Conservation (phyloP, 2,113 vertebrate species). For the Tenrec ecaudatus region DNA sequence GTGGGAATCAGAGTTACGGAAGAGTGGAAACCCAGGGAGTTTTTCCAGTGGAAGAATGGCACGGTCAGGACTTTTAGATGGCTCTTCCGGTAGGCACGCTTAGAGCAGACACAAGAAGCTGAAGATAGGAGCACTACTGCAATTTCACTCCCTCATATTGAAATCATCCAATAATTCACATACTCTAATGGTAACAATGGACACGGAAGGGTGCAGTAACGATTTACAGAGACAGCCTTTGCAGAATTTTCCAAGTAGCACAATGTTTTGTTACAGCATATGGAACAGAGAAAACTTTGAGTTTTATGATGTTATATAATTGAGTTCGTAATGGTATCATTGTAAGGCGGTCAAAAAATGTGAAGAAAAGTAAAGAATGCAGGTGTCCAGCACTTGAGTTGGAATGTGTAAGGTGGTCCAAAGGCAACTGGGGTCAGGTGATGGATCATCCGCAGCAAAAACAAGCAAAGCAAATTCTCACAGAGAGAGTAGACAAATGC, state of each 20-base stretch:
- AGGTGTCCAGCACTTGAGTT: neutral
- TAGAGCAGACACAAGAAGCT: neutral
- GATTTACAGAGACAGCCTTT: neutral
- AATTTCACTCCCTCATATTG: neutral
- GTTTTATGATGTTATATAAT: neutral
- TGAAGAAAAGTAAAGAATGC: conserved; percentile 24
- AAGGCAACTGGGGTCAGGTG: neutral
- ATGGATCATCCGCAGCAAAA: neutral
- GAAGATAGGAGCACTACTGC: neutral
- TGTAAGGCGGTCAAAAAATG: neutral
- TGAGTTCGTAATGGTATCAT: neutral
- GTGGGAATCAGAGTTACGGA: neutral
- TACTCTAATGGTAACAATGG: neutral
- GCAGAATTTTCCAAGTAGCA: conserved; percentile 1
- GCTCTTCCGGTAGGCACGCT: neutral
- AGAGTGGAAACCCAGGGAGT: neutral
- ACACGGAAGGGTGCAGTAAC: neutral
- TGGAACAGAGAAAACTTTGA: conserved; percentile 5
- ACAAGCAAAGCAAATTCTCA: neutral
- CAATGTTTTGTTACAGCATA: neutral
- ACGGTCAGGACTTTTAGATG: neutral
- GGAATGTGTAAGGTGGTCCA: neutral
- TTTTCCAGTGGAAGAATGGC: neutral
- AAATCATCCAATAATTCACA: neutral
- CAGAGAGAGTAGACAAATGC: neutral